These are phyloP conservation scores for Syngnathus acus DNA, from an alignment of 2,797 vertebrate genomes.

Conservation along the genomic window DNA sequence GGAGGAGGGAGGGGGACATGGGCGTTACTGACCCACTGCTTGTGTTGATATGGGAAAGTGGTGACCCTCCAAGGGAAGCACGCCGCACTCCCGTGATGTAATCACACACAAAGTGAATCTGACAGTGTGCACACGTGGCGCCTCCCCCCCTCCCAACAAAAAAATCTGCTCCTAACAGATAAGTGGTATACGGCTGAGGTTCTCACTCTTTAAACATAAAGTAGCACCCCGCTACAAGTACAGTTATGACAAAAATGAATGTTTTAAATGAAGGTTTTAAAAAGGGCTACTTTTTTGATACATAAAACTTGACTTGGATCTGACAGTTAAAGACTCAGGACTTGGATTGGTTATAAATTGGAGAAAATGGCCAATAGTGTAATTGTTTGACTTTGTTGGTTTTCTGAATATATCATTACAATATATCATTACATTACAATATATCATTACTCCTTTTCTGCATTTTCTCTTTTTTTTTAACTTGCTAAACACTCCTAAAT, in stretches of 20 bases:
- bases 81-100: conserved; percentile 57
- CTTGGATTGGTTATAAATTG: not conserved
- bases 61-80: conserved; percentile 65
- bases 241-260: too few species aligned
- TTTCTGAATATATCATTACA: too few species aligned
- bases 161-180: too few species aligned
- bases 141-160: conserved; percentile 7
- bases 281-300: not conserved
- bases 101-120: conserved; percentile 57
- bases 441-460: too few species aligned
- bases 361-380: too few species aligned
- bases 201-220: not conserved
- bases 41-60: conserved; percentile 74
- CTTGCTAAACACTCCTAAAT: too few species aligned
- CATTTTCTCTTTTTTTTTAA: too few species aligned
- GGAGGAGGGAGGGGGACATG: conserved; percentile 9
- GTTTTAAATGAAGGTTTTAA: too few species aligned
- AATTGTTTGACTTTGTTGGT: too few species aligned
- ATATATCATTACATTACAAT: too few species aligned
- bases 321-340: not conserved
- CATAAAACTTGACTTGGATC: not conserved
- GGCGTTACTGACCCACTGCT: conserved; percentile 50
- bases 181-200: not conserved
- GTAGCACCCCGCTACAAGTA: too few species aligned
- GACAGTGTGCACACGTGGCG: conserved; percentile 63